Evolutionary conservation across 2,888 invertebrate genomes (phyloP), one percentile per base, ranked within the genome.

Genomic region (Eucera pruinosa): DNA sequence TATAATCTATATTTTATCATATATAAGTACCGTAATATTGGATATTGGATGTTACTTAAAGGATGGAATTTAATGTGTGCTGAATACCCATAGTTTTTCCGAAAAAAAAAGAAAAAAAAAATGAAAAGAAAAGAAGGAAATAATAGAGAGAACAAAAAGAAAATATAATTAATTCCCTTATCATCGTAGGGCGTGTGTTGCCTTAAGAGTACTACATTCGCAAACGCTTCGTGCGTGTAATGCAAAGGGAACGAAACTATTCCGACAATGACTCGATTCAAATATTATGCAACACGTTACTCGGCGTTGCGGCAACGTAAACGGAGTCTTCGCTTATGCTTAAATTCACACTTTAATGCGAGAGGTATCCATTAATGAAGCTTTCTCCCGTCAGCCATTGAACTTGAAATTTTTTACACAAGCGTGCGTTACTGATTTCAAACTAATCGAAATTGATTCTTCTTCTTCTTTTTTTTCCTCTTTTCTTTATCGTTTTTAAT

Each of bases 11-110:
- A 79, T 82, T 62, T 76, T 80, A 64, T 69, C 33, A 78, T 79
- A 70, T 79, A 75, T 81, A 85, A 83, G 81, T 86, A 83, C 76
- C 78, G 72, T 82, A 87, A 81, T 81, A 87, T 74, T 80, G 81
- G 83, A 61, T 86, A 84, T 74, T 84, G 61, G 80, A 79, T 79
- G 73, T 86, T 80, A 81, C 73, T 68, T 76, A 78, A 77, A 86
- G 70, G 61, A 72, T 67, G 78, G 69, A 82, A 82, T 81, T 81
- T 43, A 78, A 72, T 72, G 64, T 72, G 64, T 50, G 62, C 25
- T 62, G 61, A 68, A 77, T 68, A 60, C 11, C 36, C 64, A 47
- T 58, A n/a, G n/a, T n/a, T 20, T 30, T 25, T 20, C 43, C 23
- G 47, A 30, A 30, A n/a, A 13, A 39, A 70, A 57, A 43, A 62